Base-by-base conservation (phyloP, 2,888 invertebrate species). In the Stenotaenia linearis region DNA sequence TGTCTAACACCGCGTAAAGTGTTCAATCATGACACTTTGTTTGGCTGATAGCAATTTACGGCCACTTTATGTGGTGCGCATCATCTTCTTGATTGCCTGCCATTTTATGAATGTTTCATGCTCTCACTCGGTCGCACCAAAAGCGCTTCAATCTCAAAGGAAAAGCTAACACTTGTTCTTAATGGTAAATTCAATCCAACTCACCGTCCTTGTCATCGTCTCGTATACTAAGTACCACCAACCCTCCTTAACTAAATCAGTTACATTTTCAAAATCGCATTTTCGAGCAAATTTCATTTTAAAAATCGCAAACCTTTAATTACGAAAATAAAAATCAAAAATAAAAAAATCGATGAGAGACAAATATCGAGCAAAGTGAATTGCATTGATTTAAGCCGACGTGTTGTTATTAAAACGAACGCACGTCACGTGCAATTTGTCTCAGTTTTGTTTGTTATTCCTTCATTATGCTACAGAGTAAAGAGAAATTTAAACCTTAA, bases 401-500 rank as follows among this genome's bases (percentile, higher is more conserved):
- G 25, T 69, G 69, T 69, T 69, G 28, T 69, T 69, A 69, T 69
- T 69, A 69, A 69, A 69, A 69, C 25, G 28, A 69, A 69, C 25
- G 69, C 69, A 69, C 69, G 69, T 69, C 69, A 69, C 69, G 69
- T 69, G 69, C 69, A 69, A 69, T 69, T 75, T 75, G 75, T 32
- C 37, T 75, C 75, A 32, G 37, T 28, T 37, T 75, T 75, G 75
- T 75, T 37, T 75, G 75, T 75, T 75, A 75, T 75, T 75, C 37
- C 75, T 75, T 37, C 37, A 75, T 75, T 75, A 37, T 75, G 37
- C 32, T 21, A 75, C 28, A 75, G 75, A 75, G 32, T 37, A 75
- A 75, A 75, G 75, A 75, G 35, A 75, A 75, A 75, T 75, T 75
- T 37, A 75, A 75, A 69, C 69, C 69, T 35, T 23, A 75, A 75